phyloP scores from a whole-genome alignment of 2,113 vertebrate genomes.

The Erythrocebus patas region DNA sequence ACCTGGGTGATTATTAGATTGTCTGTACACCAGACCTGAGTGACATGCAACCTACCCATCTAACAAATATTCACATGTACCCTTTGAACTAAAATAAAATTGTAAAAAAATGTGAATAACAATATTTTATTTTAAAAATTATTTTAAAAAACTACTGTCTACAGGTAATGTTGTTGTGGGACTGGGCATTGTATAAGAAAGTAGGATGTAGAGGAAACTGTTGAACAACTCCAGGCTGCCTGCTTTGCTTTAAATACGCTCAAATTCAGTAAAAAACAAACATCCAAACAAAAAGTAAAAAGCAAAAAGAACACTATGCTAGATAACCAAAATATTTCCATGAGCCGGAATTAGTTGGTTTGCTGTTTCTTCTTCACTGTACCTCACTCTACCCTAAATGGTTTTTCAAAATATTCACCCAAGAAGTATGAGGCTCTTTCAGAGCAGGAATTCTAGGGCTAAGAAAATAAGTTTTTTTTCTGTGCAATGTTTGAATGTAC shows the following conservation, averaged over 20 bases:
- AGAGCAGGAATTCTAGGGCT: neutral
- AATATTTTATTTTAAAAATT: no score
- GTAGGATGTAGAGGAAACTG: neutral
- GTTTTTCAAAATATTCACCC: neutral
- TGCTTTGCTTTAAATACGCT: neutral
- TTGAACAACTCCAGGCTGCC: neutral
- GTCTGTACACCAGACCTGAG: no score
- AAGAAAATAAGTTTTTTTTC: neutral
- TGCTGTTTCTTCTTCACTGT: neutral
- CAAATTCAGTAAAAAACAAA: neutral
- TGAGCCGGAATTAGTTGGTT: neutral
- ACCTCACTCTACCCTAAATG: neutral
- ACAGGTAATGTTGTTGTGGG: neutral
- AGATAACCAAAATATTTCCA: neutral
- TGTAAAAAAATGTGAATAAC: no score
- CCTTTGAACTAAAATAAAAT: no score
- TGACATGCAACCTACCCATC: no score
- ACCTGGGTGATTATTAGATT: no score
- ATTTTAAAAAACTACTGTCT: neutral
- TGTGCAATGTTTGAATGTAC: neutral
- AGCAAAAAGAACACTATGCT: neutral
- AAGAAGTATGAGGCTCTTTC: neutral
- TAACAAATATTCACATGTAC: no score
- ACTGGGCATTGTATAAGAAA: neutral
- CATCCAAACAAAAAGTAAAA: neutral